A percentile compares a stretch with the other conserved stretches of the same genome.
Conservation (phyloP, 1,140 invertebrate genomes). For the Cherax destructor region DNA sequence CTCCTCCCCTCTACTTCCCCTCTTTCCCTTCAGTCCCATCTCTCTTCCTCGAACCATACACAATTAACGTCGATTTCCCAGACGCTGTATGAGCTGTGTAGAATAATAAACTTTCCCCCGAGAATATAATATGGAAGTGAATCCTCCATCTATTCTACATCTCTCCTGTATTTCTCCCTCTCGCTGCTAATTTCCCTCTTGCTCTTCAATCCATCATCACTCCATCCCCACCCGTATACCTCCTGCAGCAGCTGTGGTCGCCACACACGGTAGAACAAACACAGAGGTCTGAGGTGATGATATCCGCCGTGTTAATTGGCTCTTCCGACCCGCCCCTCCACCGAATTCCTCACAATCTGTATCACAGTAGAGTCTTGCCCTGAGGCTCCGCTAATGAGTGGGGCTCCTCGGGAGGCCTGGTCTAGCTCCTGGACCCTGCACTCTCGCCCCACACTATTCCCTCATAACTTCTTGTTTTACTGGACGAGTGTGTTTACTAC, state of each 20-base stretch:
- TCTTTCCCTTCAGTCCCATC: too few relatives aligned
- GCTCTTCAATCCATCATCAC: neutral
- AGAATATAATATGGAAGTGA: neutral
- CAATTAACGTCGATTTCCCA: too few relatives aligned
- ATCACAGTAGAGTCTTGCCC: slow-evolving; percentile 39
- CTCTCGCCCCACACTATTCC: neutral
- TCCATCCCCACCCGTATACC: neutral
- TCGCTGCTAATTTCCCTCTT: neutral
- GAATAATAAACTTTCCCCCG: too few relatives aligned
- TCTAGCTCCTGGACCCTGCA: neutral
- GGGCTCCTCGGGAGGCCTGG: slow-evolving; percentile 16
- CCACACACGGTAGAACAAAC: slow-evolving; percentile 34
- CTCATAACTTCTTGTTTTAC: neutral
- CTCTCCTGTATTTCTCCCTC: slow-evolving; percentile 6
- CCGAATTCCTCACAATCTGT: slow-evolving; percentile 57
- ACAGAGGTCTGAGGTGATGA: slow-evolving; percentile 52
- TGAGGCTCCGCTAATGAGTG: slow-evolving; percentile 32
- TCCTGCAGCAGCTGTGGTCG: neutral
- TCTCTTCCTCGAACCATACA: too few relatives aligned
- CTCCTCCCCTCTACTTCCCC: too few relatives aligned
- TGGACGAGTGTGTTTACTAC: too few relatives aligned
- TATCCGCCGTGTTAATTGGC: slow-evolving; percentile 59
- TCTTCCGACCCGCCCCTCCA: slow-evolving; percentile 50
- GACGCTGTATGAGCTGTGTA: too few relatives aligned
- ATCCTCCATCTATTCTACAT: neutral